A percentile compares a stretch with the other conserved stretches of the same genome.
Conservation (phyloP, 2,113 vertebrate species). For the Orycteropus afer region DNA sequence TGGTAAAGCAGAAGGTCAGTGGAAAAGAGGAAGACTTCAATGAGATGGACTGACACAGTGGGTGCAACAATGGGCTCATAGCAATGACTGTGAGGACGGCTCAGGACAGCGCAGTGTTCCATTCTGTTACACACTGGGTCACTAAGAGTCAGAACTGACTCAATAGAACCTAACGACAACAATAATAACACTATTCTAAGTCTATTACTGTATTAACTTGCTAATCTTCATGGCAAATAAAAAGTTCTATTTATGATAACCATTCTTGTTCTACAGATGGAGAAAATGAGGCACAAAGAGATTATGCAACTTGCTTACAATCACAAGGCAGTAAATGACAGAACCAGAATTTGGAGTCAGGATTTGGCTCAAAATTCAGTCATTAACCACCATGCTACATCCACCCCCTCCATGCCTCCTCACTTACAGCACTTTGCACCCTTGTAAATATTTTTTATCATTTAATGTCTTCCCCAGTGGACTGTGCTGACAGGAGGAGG, state of each 20-base stretch:
- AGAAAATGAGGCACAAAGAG: not conserved
- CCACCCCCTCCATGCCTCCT: rapidly evolving
- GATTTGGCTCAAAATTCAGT: rapidly evolving
- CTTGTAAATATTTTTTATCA: too few relatives aligned
- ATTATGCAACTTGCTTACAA: not conserved
- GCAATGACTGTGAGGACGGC: too few relatives aligned
- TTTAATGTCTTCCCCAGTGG: not conserved
- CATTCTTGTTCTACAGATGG: not conserved
- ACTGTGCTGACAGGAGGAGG: not conserved
- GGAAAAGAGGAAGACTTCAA: too few relatives aligned
- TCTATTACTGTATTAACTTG: too few relatives aligned
- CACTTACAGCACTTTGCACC: not conserved
- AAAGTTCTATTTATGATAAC: not conserved
- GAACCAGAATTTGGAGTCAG: not conserved
- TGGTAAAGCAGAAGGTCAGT: too few relatives aligned
- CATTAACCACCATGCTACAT: rapidly evolving
- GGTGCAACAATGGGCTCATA: too few relatives aligned
- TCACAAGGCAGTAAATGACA: not conserved
- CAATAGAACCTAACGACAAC: too few relatives aligned
- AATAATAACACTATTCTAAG: not conserved
- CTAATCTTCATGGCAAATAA: not conserved
- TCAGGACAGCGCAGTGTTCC: too few relatives aligned
- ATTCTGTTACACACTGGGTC: too few relatives aligned
- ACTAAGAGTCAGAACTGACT: too few relatives aligned
- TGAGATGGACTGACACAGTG: too few relatives aligned